Base-by-base conservation (phyloP, 1,140 invertebrate species). In the Cecropterus lyciades region DNA sequence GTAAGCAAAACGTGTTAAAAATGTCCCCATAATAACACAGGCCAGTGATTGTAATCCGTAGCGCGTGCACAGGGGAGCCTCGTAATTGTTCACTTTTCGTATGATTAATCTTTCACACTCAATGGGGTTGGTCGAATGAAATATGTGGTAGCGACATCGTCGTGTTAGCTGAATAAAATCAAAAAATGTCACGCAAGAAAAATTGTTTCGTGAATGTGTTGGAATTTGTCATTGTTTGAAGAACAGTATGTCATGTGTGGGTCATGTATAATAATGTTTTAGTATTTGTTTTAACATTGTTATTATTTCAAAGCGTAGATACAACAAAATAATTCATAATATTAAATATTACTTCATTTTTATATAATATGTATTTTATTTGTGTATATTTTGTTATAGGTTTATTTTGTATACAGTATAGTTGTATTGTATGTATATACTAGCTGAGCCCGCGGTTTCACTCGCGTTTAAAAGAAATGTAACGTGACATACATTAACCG, bases 51-150 rank as follows among this genome's bases (percentile, higher is more conserved):
- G 43, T 51, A 62, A 51, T 60, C 59, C 59, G 45, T 7, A 15
- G 3, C 14, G 59, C 59, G 33, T 49, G 46, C 46, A 49, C 51
- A 37, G 45, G 45, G 59, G 59, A 42, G 15, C 4, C 13, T 27
- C 17, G 30, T 48, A 43, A 60, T 60, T 60, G 57, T 60, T 60
- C 56, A 60, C 43, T 60, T 60, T 60, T 60, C 56, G 56, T 60
- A 24, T 60, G 56, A 60, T 60, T 60, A 60, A 60, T 60, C 45
- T 60, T 60, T 60, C 56, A 60, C 56, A 60, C 56, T 60, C 56
- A 60, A 60, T 60, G 37, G 56, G 56, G 43, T 60, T 48, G 59
- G 59, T 62, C 46, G 48, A 62, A 62, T 62, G 30, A 62, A 51
- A 59, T 48, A 59, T 59, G 56, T 15, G 56, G 56, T 42, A 59